Evolutionary conservation across 2,888 invertebrate species (phyloP), one percentile per base, ranked within the genome.

Genomic region (Baccha elongata): DNA sequence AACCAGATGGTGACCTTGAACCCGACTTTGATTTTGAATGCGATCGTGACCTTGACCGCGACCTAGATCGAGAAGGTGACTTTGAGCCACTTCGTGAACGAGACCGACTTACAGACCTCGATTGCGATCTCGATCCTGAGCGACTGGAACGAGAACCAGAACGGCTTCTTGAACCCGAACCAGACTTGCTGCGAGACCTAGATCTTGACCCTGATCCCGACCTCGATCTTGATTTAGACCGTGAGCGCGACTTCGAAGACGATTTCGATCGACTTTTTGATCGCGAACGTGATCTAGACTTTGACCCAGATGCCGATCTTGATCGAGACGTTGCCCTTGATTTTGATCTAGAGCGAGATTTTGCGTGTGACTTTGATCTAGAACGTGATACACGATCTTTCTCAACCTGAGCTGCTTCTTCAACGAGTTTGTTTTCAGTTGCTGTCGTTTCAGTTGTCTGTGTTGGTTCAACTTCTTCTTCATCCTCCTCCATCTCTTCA

Each of bases 401-500:
- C 17, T 85, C 85, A 6, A 52, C 73, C 67, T 88, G 91, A 42
- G 64, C 71, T 26, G 48, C 64, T 6, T 83, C 81, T 0, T 85
- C 84, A 6, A 26, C 73, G 5, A 42, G 74, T n/a, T 44, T 68
- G 11, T 69, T 73, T 15, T 83, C 86, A 5, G 69, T 55, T 0
- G 68, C 86, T 76, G 85, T 85, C 80, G 89, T 89, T 55, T 90
- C 89, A 23, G 86, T 69, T 1, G 73, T 37, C 13, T 84, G 80
- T 8, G 79, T 60, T 1, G 21, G 21, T 13, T 69, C 69, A 29
- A 58, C 74, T 37, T 88, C 89, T 53, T 91, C 91, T 40, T 90
- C 90, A 71, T 91, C 91, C 85, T 91, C 92, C 80, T 93, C 93
- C 13, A 93, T 93, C 55, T 93, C 93, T 26, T 93, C 94, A 1